Base-by-base conservation (phyloP, 2,888 invertebrate genomes). In the Athalia cordata region DNA sequence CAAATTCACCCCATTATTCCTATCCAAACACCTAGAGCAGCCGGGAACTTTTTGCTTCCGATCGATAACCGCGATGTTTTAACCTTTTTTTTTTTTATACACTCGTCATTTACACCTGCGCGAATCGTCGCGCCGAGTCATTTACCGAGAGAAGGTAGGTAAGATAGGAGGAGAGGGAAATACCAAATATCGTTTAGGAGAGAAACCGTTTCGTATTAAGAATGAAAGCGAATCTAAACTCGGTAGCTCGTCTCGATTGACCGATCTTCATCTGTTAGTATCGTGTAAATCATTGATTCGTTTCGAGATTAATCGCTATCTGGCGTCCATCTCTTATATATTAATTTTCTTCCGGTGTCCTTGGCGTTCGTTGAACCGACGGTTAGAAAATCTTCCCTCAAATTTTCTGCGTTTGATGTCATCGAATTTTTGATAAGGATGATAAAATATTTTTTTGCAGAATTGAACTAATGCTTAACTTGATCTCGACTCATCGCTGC, bases 161-260 rank as follows among this genome's bases (percentile, higher is more conserved):
- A n/a, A n/a, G 72, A 59, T 3, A 43, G 29, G 29, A 29, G 29
- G 29, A 29, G n/a, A 68, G 50, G 15, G 13, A 49, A 29, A 68
- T 68, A 5, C 72, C 77, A 11, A 78, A 57, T 61, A 50, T 62
- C 72, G n/a, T n/a, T 62, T n/a, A 43, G 29, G 57, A 78, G 75
- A 76, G 78, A 78, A 78, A 78, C 78, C 78, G 78, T 75, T 65
- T 64, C 64, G 65, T 55, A 57, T 78, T 78, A 65, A 62, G 55
- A 74, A 78, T 15, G 78, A 78, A 78, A 78, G 78, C 78, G 78
- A 76, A 70, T 64, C 77, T 78, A 78, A 78, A 61, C 15, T 45
- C 49, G 47, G 57, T 47, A 13, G 52, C 29, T 29, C 72, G 72
- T 57, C 72, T 72, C 59, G 72, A 72, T 72, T 15, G 15, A 59